phyloP scores from a whole-genome alignment of 2,113 vertebrate genomes.

The Xyrauchen texanus region DNA sequence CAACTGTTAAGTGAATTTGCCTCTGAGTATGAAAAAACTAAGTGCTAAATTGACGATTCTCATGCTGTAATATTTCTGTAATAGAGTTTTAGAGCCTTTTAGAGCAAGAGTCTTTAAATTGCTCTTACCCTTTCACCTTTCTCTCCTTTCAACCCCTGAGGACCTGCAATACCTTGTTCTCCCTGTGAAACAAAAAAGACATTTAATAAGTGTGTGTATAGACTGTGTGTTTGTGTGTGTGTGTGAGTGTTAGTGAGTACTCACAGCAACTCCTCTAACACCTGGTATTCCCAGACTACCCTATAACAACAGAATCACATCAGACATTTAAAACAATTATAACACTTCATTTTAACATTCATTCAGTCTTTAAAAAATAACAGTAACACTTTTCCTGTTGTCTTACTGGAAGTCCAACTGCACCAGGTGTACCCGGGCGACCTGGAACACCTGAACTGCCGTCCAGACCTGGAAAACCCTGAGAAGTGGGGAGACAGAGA shows the following conservation, averaged over 20 bases:
- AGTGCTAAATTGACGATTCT: no score
- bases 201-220: conserved; percentile 1
- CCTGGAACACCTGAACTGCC: conserved; percentile 84
- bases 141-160: conserved; percentile 75
- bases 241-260: conserved; percentile 59
- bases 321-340: no score
- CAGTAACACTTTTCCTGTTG: not conserved
- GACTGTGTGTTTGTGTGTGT: not conserved
- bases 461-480: conserved; percentile 87
- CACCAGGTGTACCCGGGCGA: conserved; percentile 79
- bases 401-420: conserved; percentile 81
- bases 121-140: conserved; percentile 88
- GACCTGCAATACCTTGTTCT: conserved; percentile 70
- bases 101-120: not conserved
- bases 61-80: no score
- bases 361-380: no score
- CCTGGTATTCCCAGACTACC: conserved; percentile 80
- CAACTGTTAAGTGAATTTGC: no score
- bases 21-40: no score
- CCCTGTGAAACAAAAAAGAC: conserved; percentile 75
- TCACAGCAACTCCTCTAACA: conserved; percentile 81
- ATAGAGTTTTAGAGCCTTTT: no score
- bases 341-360: no score
- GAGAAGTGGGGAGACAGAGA: not conserved
- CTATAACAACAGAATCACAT: conserved; percentile 64